Conservation (phyloP, 2,113 vertebrate species). For the Tetrax tetrax region DNA sequence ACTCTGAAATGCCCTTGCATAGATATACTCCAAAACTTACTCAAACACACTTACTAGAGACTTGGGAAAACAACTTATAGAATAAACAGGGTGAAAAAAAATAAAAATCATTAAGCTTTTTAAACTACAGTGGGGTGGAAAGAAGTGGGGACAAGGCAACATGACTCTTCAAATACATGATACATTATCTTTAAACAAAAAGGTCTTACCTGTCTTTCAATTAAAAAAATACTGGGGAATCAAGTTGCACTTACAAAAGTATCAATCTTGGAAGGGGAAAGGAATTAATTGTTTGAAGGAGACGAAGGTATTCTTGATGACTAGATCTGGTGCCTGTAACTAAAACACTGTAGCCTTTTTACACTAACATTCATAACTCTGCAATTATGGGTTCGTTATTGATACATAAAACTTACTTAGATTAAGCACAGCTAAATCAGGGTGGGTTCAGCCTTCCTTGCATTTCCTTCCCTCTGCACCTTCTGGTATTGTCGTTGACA, state of each 20-base stretch:
- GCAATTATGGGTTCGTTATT: background rate
- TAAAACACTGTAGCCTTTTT: background rate
- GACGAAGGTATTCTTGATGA: background rate
- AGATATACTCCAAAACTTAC: background rate
- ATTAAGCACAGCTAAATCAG: background rate
- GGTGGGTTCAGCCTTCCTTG: background rate
- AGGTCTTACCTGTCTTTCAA: background rate
- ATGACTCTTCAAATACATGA: background rate
- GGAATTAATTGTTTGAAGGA: background rate
- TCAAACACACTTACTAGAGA: background rate
- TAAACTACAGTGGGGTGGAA: background rate
- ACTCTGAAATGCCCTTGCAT: background rate
- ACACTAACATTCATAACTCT: background rate
- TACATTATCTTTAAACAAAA: background rate
- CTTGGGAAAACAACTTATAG: background rate
- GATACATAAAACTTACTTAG: background rate
- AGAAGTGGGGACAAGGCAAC: background rate
- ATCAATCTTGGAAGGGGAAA: background rate
- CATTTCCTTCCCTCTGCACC: fast-evolving
- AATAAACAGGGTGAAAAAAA: background rate
- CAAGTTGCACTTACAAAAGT: background rate
- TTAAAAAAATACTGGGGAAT: background rate
- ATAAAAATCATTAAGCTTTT: background rate
- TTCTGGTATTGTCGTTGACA: background rate
- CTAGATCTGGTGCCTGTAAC: background rate